Base-by-base conservation (phyloP, 2,113 vertebrate genomes). In the Cryptotis parvus region DNA sequence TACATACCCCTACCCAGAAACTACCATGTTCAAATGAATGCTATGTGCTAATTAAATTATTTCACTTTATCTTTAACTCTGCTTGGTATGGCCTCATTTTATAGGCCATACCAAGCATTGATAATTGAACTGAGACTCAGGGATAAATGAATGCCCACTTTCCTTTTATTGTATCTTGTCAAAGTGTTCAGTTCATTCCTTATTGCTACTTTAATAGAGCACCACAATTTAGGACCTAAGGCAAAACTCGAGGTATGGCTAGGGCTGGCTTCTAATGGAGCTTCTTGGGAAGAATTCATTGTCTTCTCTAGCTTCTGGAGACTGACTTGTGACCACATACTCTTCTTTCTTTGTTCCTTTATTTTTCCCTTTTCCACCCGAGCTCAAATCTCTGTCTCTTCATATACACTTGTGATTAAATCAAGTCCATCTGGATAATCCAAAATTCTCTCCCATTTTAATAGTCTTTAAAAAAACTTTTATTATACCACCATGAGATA, bases 41-140 rank as follows among this genome's bases (percentile, higher is more conserved):
- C 3, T 85, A 1, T 35, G 76, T 91, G 31, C 26, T 86, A 66
- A 24, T 27, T 26, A 20, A 89, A 70, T 74, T 77, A 45, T 14
- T 61, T 37, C 55, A 31, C n/a, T 61, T 77, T 14, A 58, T 66
- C 16, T 31, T 93, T 81, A 85, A 3, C 49, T 92, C 31, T 96
- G 52, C 75, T 79, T 33, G 15, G n/a, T 52, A 72, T 41, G 11
- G 6, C 31, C 24, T 12, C 29, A 72, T 76, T 87, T 84, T 84
- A 77, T 3, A 77, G 45, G n/a, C n/a, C n/a, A n/a, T n/a, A n/a
- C n/a, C n/a, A n/a, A n/a, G n/a, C n/a, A n/a, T n/a, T n/a, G 35
- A 37, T 58, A 70, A 43, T 49, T 55, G 85, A 90, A 72, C 41
- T 49, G 55, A 85, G 49, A n/a, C 24, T 80, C 11, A 66, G 26